Base-by-base conservation (phyloP, 1,140 invertebrate species). In the Lethocerus indicus region DNA sequence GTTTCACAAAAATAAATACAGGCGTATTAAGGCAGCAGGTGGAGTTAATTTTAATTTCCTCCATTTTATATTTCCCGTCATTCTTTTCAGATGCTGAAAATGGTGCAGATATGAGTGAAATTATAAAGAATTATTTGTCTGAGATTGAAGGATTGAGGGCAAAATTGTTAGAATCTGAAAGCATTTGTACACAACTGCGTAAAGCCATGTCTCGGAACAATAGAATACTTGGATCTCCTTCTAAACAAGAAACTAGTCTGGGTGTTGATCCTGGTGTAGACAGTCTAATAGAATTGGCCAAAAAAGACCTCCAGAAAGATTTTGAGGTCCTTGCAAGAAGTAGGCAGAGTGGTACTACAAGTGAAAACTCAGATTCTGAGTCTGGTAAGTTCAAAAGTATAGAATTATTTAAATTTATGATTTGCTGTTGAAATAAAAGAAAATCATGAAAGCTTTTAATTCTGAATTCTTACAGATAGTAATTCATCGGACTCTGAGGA, bases 91-190 rank as follows among this genome's bases (percentile, higher is more conserved):
- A 57, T 20, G 57, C 50, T 12, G 57, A 47, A 47, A 40, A 48
- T 39, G 55, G 55, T 16, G 58, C 56, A 51, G 56, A 55, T 28
- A 74, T 89, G 7, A 71, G 73, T 2, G 74, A 76, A 54, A 69
- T 90, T 59, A 72, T 87, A 13, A 75, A 86, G 61, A 80, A 76
- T 2, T 97, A 97, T 63, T 65, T 94, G 14, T 76, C 77, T 60
- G 91, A 97, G 69, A 89, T 95, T 54, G 92, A 96, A 67, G 83
- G 91, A 49, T 64, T 96, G 2, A 71, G 85, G 60, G 80, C 84
- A 1, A 83, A 87, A 59, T 66, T 97, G 23, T 74, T 89, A 51
- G 91, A 96, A 67, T 80, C 87, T 4, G 90, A 92, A 60, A 76
- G 81, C 29, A 77, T 85, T 60, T 89, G 86, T 61, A 78, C 87